Conservation (phyloP, 2,797 vertebrate species). For the Benthosema pterotum region DNA sequence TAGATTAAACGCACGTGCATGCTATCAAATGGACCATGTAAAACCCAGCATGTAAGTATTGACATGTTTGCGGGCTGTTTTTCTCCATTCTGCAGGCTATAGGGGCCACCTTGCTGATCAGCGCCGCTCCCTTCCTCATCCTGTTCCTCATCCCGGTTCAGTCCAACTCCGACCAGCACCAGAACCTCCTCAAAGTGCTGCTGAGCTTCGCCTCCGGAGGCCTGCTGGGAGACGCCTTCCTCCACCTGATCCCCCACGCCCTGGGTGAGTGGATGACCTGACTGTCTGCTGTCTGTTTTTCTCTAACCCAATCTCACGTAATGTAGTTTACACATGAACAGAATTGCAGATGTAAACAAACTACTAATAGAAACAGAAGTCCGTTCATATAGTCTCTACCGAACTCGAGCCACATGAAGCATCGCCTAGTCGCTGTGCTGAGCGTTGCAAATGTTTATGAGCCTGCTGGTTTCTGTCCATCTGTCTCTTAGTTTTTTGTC, state of each 20-base stretch:
- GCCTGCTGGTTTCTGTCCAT: no score
- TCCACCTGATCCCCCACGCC: slow-evolving; percentile 94
- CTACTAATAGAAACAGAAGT: no score
- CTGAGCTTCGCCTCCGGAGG: slow-evolving; percentile 94
- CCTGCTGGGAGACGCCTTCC: slow-evolving; percentile 92
- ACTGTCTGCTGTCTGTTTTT: neutral
- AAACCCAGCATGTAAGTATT: neutral
- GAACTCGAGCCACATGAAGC: no score
- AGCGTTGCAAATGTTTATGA: no score
- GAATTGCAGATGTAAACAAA: no score
- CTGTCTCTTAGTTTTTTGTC: no score
- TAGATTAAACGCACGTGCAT: no score
- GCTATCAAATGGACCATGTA: no score
- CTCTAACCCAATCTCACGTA: no score
- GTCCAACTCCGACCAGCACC: slow-evolving; percentile 90
- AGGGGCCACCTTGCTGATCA: slow-evolving; percentile 90
- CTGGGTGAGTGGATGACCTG: slow-evolving; percentile 77
- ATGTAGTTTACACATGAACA: no score
- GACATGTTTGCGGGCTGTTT: neutral
- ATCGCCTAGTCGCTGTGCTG: no score
- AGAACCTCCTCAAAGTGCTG: slow-evolving; percentile 89
- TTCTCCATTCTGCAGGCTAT: slow-evolving; percentile 78
- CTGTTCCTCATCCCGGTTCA: slow-evolving; percentile 94
- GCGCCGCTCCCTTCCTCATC: slow-evolving; percentile 91
- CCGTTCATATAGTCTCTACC: no score